Evolutionary conservation across 2,888 invertebrate species (phyloP).

Genomic region (Pristionchus exspectatus): DNA sequence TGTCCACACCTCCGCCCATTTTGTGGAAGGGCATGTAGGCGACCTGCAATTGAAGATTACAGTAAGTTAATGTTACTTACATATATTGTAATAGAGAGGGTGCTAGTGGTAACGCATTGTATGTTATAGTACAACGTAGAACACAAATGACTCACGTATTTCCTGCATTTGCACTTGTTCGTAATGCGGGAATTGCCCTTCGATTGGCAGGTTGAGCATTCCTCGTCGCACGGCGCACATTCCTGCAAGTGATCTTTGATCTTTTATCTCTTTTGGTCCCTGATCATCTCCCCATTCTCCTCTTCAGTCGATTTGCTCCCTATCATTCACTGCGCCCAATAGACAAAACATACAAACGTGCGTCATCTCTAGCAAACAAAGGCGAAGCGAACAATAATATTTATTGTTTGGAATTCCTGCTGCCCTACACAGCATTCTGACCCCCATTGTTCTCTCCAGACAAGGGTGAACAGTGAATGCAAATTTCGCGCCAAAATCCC

Average conservation of each 20-base stretch:
- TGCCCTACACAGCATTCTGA: no score
- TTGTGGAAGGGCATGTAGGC: background rate
- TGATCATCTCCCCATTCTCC: background rate
- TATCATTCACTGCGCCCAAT: background rate
- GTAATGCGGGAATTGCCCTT: background rate
- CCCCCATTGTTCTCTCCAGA: no score
- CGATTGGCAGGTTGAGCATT: slow-evolving; percentile 32
- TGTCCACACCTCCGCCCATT: background rate
- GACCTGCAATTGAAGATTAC: background rate
- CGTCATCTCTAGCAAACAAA: background rate
- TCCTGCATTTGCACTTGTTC: slow-evolving; percentile 48
- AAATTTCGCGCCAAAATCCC: no score
- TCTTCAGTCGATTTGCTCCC: background rate
- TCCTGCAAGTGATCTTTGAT: slow-evolving; percentile 43
- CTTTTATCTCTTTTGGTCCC: background rate
- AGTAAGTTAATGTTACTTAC: no score
- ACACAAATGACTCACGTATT: background rate
- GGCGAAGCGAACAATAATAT: background rate
- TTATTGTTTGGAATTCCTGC: background rate
- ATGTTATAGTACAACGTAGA: no score
- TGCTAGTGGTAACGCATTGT: no score
- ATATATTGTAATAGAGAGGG: no score
- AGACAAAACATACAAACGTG: background rate
- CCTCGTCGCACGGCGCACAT: slow-evolving; percentile 49
- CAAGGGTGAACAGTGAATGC: no score